Conservation (phyloP, 37 sponge, comb jelly and placozoan genomes). For the Sycon ciliatum region DNA sequence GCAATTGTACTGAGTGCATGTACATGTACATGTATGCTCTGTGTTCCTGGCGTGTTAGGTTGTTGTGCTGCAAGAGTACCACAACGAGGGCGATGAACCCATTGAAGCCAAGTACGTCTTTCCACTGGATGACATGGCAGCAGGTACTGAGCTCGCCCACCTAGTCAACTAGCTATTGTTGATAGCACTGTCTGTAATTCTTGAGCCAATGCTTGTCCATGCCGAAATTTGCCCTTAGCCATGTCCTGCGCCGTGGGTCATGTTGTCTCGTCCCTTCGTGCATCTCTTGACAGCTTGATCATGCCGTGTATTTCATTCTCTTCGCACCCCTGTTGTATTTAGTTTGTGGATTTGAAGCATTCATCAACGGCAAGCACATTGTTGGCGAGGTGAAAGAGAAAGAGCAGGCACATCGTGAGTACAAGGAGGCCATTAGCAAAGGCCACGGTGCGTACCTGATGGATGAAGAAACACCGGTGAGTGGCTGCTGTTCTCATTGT, state of each 20-base stretch:
- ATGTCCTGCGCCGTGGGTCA: too few species aligned
- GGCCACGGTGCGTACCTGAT: slow-evolving; percentile 99
- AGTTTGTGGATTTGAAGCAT: slow-evolving; percentile 99
- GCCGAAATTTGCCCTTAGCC: too few species aligned
- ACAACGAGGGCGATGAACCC: slow-evolving; percentile 62
- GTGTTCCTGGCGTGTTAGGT: slow-evolving; percentile 35
- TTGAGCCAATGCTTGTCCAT: too few species aligned
- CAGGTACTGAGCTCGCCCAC: slow-evolving; percentile 37
- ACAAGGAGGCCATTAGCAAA: slow-evolving; percentile 89
- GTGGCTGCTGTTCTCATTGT: not conserved
- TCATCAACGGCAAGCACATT: slow-evolving; percentile 95
- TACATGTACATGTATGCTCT: too few species aligned
- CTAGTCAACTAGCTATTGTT: too few species aligned
- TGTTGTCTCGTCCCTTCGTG: not conserved
- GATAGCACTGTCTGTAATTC: too few species aligned
- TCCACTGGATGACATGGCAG: slow-evolving; percentile 92
- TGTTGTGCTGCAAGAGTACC: slow-evolving; percentile 75
- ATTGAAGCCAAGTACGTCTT: slow-evolving; percentile 98
- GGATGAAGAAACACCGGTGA: slow-evolving; percentile 95
- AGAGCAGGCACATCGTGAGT: slow-evolving; percentile 94
- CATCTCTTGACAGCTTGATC: not conserved
- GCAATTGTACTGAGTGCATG: too few species aligned
- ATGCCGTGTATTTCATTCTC: not conserved
- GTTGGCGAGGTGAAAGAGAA: slow-evolving; percentile 97
- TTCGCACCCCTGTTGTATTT: not conserved